Evolutionary conservation across 2,888 invertebrate genomes (phyloP).

Genomic region (Drosophila atroscutellata): DNA sequence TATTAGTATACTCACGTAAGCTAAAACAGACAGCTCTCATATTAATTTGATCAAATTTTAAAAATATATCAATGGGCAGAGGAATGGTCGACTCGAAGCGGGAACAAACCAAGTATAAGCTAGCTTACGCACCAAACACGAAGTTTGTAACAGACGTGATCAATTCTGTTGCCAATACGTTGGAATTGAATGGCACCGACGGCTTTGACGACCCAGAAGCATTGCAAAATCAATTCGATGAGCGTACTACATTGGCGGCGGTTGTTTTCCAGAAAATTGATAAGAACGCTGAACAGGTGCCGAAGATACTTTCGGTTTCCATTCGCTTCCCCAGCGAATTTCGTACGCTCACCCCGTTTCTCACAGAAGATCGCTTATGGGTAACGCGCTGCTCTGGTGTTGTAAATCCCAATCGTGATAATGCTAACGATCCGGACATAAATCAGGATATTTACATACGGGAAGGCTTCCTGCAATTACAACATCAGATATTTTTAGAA

Average conservation of each 20-base stretch:
- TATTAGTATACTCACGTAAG: conserved; percentile 66
- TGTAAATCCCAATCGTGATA: conserved; percentile 43
- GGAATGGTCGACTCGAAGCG: conserved; percentile 47
- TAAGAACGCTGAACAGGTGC: conserved; percentile 7
- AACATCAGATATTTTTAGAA: conserved; percentile 70
- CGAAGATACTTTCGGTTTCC: conserved; percentile 44
- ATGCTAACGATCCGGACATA: conserved; percentile 22
- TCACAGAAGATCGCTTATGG: conserved; percentile 69
- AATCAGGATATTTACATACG: conserved; percentile 75
- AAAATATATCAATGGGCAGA: conserved; percentile 19
- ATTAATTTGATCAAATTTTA: not conserved
- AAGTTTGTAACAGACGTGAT: conserved; percentile 29
- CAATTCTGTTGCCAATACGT: conserved; percentile 36
- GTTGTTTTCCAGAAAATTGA: conserved; percentile 48
- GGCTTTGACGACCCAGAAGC: conserved; percentile 27
- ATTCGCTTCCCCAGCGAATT: conserved; percentile 78
- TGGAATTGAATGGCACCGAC: conserved; percentile 46
- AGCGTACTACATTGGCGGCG: conserved; percentile 65
- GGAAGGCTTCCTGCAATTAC: conserved; percentile 80
- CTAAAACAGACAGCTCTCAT: not conserved
- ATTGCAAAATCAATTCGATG: conserved; percentile 64
- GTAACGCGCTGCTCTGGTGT: conserved; percentile 75
- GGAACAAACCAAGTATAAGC: conserved; percentile 51
- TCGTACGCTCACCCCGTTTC: conserved; percentile 62
- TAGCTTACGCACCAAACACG: conserved; percentile 63